Evolutionary conservation across 2,888 invertebrate genomes (phyloP), one percentile per base, ranked within the genome.

Genomic region (Perdita meconis): DNA sequence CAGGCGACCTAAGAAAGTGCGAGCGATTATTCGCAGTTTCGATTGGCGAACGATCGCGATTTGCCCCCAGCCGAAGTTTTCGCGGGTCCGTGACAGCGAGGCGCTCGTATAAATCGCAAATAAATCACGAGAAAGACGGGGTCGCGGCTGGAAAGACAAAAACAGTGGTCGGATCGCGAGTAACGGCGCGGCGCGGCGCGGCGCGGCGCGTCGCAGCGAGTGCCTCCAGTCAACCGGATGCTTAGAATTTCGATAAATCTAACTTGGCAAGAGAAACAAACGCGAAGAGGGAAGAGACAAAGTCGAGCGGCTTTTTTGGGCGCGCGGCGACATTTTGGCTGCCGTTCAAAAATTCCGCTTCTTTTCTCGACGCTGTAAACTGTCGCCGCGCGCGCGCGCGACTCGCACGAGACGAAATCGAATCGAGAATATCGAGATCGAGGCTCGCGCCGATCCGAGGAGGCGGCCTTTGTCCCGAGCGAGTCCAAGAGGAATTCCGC

Each of bases 221-320:
- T 44, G 67, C 72, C 61, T 63, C 77, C 73, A 53, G 59, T 53
- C 57, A 51, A 71, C 79, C 71, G 77, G 83, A 87, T 86, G 89
- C 82, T 89, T 88, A 88, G 89, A 88, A 89, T 89, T 89, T 89
- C 88, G 84, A 90, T 90, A 89, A 90, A 90, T 90, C 87, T 86
- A 88, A 82, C 81, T 80, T 71, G 78, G 79, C 80, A 76, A 76
- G 61, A 72, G 64, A 67, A 65, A 53, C 38, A 55, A 44, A 57
- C 50, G 60, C 42, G 19, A n/a, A 38, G 30, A 8, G 44, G 19
- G 56, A 30, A 24, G 47, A 56, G 73, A 34, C 64, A 55, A 75
- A 68, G 71, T 10, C n/a, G 13, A 19, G 68, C 69, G 56, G 59
- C 40, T 51, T 69, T 78, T 81, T 74, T 85, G 63, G 59, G 55